Conservation (phyloP, 2,888 invertebrate species). For the Oligia latruncula region DNA sequence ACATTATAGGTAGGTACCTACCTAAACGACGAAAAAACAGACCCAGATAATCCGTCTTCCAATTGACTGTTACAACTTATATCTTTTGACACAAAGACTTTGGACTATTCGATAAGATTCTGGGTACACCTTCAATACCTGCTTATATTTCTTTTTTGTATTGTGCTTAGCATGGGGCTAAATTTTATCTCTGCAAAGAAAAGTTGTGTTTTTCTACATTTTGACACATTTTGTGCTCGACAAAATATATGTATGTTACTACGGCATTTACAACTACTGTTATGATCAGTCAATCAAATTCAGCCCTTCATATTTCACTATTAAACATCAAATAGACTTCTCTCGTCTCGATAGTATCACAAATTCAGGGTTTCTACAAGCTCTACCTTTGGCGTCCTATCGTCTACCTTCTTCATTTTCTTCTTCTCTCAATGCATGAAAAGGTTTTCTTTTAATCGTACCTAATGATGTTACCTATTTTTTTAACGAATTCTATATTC, state of each 20-base stretch:
- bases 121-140: conserved; percentile 2
- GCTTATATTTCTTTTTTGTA: conserved; percentile 14
- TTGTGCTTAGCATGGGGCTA: conserved; percentile 37
- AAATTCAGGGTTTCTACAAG: not conserved
- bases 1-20: conserved; percentile 15
- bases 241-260: not conserved
- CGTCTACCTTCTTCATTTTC: not conserved
- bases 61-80: conserved; percentile 9
- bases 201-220: not conserved
- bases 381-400: not conserved
- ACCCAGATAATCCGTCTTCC: conserved; percentile 21
- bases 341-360: not conserved
- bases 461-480: not conserved
- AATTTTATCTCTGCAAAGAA: conserved; percentile 24
- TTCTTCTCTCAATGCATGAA: not conserved
- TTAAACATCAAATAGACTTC: not conserved
- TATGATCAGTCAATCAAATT: not conserved
- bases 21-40: conserved; percentile 29
- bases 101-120: not conserved
- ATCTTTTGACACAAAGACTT: conserved; percentile 15
- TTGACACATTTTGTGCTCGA: not conserved
- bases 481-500: not conserved
- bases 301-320: not conserved
- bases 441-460: not conserved
- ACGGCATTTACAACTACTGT: not conserved